Percentiles rank a stretch among this genome's conserved stretches.
These are phyloP conservation scores for Suricata suricatta DNA, from an alignment of 2,113 vertebrate species.

Conservation along the genomic window DNA sequence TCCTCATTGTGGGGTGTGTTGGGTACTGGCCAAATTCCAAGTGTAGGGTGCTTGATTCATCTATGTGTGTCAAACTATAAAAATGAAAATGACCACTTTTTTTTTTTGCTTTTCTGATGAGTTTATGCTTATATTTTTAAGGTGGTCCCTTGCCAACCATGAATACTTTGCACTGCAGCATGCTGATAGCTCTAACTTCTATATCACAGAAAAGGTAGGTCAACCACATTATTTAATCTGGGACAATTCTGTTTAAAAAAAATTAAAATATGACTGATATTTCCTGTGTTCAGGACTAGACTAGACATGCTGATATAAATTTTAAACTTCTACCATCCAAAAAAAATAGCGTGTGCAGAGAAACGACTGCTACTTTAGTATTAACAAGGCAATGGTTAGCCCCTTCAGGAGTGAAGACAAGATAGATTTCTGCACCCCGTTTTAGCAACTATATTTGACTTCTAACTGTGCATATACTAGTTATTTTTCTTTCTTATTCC, in stretches of 20 bases:
- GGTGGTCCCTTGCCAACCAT: conserved; percentile 95
- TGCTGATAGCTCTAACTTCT: conserved; percentile 95
- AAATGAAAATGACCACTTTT: neutral
- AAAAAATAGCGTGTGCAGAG: neutral
- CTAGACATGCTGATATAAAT: neutral
- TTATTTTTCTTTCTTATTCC: neutral
- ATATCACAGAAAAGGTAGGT: conserved; percentile 98
- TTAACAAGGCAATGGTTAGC: neutral
- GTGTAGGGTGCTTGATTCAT: neutral
- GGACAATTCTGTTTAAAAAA: neutral
- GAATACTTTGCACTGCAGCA: conserved; percentile 96
- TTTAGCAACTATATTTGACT: neutral
- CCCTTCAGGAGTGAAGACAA: neutral
- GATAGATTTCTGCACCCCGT: neutral
- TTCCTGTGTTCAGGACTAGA: neutral
- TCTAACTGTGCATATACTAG: neutral
- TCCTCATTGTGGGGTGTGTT: neutral
- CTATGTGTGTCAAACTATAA: too few relatives aligned
- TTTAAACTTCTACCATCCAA: neutral
- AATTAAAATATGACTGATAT: neutral
- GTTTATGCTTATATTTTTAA: conserved; percentile 80
- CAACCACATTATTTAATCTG: neutral
- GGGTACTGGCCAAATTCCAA: neutral
- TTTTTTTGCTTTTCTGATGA: neutral
- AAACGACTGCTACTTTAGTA: neutral